These are phyloP conservation scores for Zophobas atratus DNA, from an alignment of 1,140 invertebrate species.

Conservation along the genomic window DNA sequence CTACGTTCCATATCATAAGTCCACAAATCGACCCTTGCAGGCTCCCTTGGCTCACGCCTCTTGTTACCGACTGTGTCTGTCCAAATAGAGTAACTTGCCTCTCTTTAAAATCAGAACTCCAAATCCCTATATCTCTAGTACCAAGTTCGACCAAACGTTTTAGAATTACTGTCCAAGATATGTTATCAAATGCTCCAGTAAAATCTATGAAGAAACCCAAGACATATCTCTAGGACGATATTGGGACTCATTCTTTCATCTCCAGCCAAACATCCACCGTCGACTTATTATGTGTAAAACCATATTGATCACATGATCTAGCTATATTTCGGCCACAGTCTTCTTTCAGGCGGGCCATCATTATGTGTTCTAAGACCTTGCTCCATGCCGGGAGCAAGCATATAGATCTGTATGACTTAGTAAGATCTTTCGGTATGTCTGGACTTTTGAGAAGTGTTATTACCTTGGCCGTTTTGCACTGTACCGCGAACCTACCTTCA, in stretches of 20 bases:
- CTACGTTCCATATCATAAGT: slow-evolving; percentile 52
- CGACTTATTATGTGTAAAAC: slow-evolving; percentile 56
- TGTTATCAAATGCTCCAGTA: slow-evolving; percentile 67
- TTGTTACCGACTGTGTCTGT: slow-evolving; percentile 1
- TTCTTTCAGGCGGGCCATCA: slow-evolving; percentile 48
- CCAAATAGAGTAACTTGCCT: background rate
- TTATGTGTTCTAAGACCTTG: slow-evolving; percentile 61
- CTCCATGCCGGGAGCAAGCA: slow-evolving; percentile 58
- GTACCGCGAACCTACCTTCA: slow-evolving; percentile 30
- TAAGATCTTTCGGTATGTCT: slow-evolving; percentile 1
- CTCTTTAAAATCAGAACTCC: slow-evolving; percentile 16
- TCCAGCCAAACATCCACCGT: slow-evolving; percentile 64
- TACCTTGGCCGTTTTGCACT: slow-evolving; percentile 57
- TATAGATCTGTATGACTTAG: slow-evolving; percentile 62
- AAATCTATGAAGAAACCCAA: slow-evolving; percentile 68
- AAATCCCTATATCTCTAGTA: background rate
- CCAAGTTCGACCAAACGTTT: background rate
- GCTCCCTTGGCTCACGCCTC: slow-evolving; percentile 41
- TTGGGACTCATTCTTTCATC: slow-evolving; percentile 27
- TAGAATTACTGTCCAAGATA: slow-evolving; percentile 66
- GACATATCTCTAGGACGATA: slow-evolving; percentile 57
- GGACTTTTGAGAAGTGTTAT: slow-evolving; percentile 57
- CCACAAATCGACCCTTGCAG: slow-evolving; percentile 57
- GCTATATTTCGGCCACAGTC: background rate
- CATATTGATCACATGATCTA: slow-evolving; percentile 60